These are phyloP conservation scores for Pogonomyrmex barbatus DNA, from an alignment of 1,140 invertebrate species.

Conservation along the genomic window DNA sequence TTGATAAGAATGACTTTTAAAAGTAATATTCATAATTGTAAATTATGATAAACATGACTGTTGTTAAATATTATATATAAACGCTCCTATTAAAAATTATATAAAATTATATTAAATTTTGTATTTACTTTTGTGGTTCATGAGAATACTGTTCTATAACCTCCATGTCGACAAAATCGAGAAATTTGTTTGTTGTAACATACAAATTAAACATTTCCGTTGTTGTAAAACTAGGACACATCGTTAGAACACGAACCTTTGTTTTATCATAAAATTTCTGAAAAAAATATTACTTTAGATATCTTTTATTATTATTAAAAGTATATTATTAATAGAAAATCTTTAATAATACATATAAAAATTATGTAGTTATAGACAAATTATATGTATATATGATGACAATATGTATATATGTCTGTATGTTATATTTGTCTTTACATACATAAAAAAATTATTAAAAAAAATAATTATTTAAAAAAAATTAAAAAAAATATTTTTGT, in stretches of 20 bases:
- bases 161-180: background rate
- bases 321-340: background rate
- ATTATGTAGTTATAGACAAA: background rate
- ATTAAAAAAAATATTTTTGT: too few relatives aligned
- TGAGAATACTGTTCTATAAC: too few relatives aligned
- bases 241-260: slow-evolving; percentile 81
- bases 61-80: background rate
- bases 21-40: background rate
- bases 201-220: too few relatives aligned
- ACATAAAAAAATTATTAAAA: too few relatives aligned
- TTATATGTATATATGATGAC: too few relatives aligned
- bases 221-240: slow-evolving; percentile 85
- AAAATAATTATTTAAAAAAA: too few relatives aligned
- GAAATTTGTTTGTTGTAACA: too few relatives aligned
- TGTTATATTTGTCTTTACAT: too few relatives aligned
- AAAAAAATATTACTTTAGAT: background rate
- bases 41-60: background rate
- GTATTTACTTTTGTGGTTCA: too few relatives aligned
- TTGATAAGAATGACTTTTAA: background rate
- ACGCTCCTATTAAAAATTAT: rapidly evolving
- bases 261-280: slow-evolving; percentile 69
- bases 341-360: background rate
- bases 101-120: too few relatives aligned
- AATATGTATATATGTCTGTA: too few relatives aligned
- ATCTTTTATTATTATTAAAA: background rate